Base-by-base conservation (phyloP, 2,113 vertebrate genomes). In the Caranx ignobilis region DNA sequence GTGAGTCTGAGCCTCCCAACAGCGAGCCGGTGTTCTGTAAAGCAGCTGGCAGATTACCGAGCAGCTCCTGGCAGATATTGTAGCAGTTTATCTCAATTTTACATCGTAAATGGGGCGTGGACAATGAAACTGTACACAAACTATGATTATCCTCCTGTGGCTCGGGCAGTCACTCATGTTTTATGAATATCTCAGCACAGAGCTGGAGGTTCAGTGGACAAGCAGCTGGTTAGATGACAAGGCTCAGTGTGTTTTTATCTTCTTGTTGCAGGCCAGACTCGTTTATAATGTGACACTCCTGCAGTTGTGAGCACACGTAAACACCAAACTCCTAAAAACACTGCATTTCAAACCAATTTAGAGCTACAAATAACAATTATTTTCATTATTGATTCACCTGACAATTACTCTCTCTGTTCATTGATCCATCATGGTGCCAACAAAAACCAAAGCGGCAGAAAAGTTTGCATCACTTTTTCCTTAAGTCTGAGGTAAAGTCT, bases 41-140 rank as follows among this genome's bases (percentile, higher is more conserved):
- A 70, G 73, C 87, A 87, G 78, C 86, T 87, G 86, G 84, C 76
- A 81, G 82, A 79, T 88, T 73, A 79, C 70, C 39, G 52, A 70
- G 66, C 56, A 62, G 66, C 63, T 84, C 47, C 65, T 79, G 64
- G 79, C 86, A 87, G 71, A 80, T 66, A 84, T 52, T 59, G 70
- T 39, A 7, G 77, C 82, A 82, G 50, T 87, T 89, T 80, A 76
- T 91, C 72, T 86, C 79, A 80, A 77, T 88, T 83, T 83, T 61
- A 77, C 71, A 63, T 68, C 5, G 37, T 73, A 76, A 88, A 89
- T 82, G 84, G 43, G 63, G 57, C 74, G 85, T 82, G 72, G 81
- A 82, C 83, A 84, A 32, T 83, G 78, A 85, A 85, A 85, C 77
- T 82, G 79, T 87, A 86, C 77, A 80, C 77, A 84, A 84, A 82